These are phyloP conservation scores for Leistus spinibarbis DNA, from an alignment of 2,888 invertebrate species.

Conservation along the genomic window DNA sequence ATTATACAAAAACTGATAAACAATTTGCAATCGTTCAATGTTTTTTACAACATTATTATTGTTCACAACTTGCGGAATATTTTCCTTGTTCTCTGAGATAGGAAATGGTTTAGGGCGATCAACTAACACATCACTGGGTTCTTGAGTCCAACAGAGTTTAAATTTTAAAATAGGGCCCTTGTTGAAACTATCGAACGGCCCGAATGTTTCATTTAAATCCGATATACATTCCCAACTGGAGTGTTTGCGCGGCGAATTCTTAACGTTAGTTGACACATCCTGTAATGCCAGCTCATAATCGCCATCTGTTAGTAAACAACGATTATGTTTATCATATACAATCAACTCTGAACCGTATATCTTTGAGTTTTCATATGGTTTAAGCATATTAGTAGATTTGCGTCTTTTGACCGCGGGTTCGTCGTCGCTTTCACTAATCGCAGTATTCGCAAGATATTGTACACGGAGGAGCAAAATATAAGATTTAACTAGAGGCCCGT, in stretches of 20 bases:
- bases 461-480: constrained; percentile 81
- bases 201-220: constrained; percentile 59
- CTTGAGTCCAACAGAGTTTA: constrained; percentile 81
- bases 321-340: constrained; percentile 87
- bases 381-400: constrained; percentile 62
- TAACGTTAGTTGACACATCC: constrained; percentile 64
- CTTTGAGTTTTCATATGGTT: constrained; percentile 46
- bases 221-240: constrained; percentile 74
- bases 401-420: constrained; percentile 75
- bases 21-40: constrained; percentile 74
- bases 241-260: constrained; percentile 69
- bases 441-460: constrained; percentile 59
- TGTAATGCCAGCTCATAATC: constrained; percentile 89
- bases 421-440: constrained; percentile 61
- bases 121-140: constrained; percentile 69
- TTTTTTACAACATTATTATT: constrained; percentile 54
- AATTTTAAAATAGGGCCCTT: constrained; percentile 81
- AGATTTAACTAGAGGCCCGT: constrained; percentile 81
- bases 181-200: constrained; percentile 40
- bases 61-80: constrained; percentile 51
- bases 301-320: constrained; percentile 85
- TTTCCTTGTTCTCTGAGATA: constrained; percentile 55
- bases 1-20: constrained; percentile 95
- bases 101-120: constrained; percentile 68
- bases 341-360: constrained; percentile 81